A percentile compares a stretch with the other conserved stretches of the same genome.
Evolutionary conservation across 2,797 vertebrate species (phyloP).

Genomic region (Salmo trutta): DNA sequence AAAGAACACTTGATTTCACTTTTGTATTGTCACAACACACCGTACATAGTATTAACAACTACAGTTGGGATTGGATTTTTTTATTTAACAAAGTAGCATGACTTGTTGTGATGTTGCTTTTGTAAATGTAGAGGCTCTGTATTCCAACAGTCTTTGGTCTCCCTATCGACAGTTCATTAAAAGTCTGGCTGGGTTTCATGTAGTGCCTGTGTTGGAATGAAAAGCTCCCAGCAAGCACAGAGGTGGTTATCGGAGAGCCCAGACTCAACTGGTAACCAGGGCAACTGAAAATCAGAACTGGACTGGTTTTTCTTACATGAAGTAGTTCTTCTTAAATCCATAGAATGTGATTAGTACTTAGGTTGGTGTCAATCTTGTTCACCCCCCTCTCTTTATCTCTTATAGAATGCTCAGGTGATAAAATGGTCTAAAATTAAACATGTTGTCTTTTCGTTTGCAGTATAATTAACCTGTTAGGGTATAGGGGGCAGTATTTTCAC

Average conservation of each 20-base stretch:
- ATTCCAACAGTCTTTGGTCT: background rate
- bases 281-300: constrained; percentile 49
- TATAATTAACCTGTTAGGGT: background rate
- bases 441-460: background rate
- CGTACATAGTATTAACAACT: too few relatives aligned
- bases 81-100: background rate
- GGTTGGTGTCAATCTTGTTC: background rate
- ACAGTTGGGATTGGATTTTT: too few relatives aligned
- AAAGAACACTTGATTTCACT: too few relatives aligned
- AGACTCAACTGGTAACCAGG: constrained; percentile 51
- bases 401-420: background rate
- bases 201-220: constrained; percentile 40
- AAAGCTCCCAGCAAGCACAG: constrained; percentile 40
- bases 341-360: background rate
- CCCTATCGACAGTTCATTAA: constrained; percentile 36
- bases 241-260: constrained; percentile 44
- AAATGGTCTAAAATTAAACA: background rate
- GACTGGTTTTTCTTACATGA: constrained; percentile 8
- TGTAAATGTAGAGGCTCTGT: background rate
- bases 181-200: constrained; percentile 45
- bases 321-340: background rate
- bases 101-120: background rate
- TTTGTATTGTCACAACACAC: too few relatives aligned
- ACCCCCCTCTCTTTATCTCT: background rate
- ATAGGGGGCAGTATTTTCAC: too few relatives aligned